Evolutionary conservation across 2,113 vertebrate genomes (phyloP).

Genomic region (Parotia lawesii): DNA sequence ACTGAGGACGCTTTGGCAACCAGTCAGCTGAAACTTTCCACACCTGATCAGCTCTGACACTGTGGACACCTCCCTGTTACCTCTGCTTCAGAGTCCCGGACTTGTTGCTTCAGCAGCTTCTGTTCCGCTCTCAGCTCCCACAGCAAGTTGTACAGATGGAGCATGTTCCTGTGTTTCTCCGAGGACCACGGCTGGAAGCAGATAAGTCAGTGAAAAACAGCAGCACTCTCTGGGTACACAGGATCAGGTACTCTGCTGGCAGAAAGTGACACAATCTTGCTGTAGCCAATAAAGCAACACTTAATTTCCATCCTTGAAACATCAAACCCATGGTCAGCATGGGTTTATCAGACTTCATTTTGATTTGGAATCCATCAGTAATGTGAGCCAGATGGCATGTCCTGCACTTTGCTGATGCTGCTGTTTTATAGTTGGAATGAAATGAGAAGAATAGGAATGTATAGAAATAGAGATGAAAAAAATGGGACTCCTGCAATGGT

Average conservation of each 20-base stretch:
- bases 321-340: background rate
- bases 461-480: background rate
- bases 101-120: conserved; percentile 44
- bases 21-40: background rate
- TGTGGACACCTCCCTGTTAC: conserved; percentile 43
- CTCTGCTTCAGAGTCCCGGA: conserved; percentile 77
- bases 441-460: background rate
- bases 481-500: background rate
- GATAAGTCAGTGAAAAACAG: background rate
- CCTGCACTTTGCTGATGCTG: background rate
- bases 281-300: background rate
- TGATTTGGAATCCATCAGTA: background rate
- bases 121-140: conserved; percentile 70
- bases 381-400: background rate
- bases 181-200: conserved; percentile 74
- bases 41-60: background rate
- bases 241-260: background rate
- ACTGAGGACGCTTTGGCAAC: background rate
- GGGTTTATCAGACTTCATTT: background rate
- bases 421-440: background rate
- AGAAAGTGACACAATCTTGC: background rate
- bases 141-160: conserved; percentile 71
- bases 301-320: background rate
- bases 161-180: conserved; percentile 63
- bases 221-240: fast-evolving